Evolutionary conservation across 2,888 invertebrate genomes (phyloP).

Genomic region (Lingula anatina): DNA sequence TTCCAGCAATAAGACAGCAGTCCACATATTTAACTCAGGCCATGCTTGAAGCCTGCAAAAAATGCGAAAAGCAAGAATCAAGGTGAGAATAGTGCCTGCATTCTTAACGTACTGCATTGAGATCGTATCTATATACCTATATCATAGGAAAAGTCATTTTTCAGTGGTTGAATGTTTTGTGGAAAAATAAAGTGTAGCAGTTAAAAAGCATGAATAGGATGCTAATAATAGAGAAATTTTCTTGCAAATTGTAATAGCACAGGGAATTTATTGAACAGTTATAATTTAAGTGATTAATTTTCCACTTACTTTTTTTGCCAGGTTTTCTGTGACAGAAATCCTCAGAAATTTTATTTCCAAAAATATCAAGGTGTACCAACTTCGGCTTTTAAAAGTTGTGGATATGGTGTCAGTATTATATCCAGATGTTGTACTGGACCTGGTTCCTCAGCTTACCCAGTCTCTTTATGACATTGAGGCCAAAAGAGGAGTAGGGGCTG

Average conservation of each 20-base stretch:
- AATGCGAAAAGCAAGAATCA: too few relatives aligned
- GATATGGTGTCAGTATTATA: constrained; percentile 16
- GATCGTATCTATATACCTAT: too few relatives aligned
- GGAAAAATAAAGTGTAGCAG: too few relatives aligned
- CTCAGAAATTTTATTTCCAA: constrained; percentile 10
- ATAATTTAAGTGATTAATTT: constrained; percentile 1
- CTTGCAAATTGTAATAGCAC: too few relatives aligned
- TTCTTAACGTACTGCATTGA: too few relatives aligned
- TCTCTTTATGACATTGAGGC: constrained; percentile 16
- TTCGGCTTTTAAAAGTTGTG: constrained; percentile 16
- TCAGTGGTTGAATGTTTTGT: too few relatives aligned
- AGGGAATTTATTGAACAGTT: too few relatives aligned
- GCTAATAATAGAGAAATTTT: too few relatives aligned
- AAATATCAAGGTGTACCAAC: constrained; percentile 12
- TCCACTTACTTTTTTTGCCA: constrained; percentile 5
- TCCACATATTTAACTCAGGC: constrained; percentile 3
- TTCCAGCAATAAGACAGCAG: constrained; percentile 6
- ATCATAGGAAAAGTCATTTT: too few relatives aligned
- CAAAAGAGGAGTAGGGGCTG: constrained; percentile 23
- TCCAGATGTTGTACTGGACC: constrained; percentile 9
- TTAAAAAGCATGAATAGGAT: too few relatives aligned
- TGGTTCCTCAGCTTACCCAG: constrained; percentile 8
- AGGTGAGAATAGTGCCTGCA: too few relatives aligned
- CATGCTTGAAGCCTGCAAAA: constrained; percentile 7
- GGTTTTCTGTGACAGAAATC: constrained; percentile 5